Evolutionary conservation across 2,113 vertebrate genomes (phyloP).

Genomic region (Apteryx mantelli): DNA sequence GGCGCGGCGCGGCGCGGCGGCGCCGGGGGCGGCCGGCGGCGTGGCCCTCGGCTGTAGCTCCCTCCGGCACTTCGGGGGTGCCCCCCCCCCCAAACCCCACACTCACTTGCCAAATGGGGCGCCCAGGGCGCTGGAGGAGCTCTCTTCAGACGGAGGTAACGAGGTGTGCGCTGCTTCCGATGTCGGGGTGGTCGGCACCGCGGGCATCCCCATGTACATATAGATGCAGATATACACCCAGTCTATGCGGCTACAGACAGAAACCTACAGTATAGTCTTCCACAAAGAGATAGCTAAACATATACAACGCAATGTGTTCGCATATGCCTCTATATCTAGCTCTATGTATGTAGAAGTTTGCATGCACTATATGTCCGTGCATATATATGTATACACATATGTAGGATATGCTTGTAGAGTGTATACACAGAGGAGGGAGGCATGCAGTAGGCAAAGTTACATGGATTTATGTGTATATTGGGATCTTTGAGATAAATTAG

Average conservation of each 20-base stretch:
- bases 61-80: not conserved
- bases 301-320: not conserved
- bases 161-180: not conserved
- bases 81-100: not conserved
- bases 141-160: not conserved
- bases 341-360: not conserved
- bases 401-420: not conserved
- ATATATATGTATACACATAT: not conserved
- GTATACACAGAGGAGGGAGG: not conserved
- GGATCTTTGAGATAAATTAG: not conserved
- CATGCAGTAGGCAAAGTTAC: not conserved
- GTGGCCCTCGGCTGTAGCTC: not conserved
- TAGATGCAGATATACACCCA: not conserved
- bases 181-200: not conserved
- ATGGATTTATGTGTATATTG: fast-evolving
- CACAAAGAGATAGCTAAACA: not conserved
- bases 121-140: not conserved
- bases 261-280: not conserved
- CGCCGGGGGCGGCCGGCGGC: not conserved
- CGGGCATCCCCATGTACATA: not conserved
- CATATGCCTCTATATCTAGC: not conserved
- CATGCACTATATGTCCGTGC: not conserved
- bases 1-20: not conserved
- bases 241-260: not conserved
- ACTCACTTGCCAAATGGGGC: not conserved